These are phyloP conservation scores for Rhingia rostrata DNA, from an alignment of 2,888 invertebrate genomes.

Conservation along the genomic window DNA sequence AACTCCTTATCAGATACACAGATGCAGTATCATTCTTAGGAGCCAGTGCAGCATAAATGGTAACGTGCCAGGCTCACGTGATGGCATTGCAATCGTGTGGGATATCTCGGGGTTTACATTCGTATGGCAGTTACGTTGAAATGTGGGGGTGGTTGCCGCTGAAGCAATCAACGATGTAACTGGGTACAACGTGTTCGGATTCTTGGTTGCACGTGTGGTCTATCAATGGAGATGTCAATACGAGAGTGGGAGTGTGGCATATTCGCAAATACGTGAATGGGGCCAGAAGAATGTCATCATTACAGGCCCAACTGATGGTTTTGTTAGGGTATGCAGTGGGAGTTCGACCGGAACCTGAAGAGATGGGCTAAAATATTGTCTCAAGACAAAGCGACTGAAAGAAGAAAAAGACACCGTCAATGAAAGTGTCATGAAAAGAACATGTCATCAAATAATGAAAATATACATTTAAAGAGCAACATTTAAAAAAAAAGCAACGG, in stretches of 20 bases:
- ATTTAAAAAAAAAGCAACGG: constrained; percentile 80
- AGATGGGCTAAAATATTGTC: constrained; percentile 83
- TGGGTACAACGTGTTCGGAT: constrained; percentile 97
- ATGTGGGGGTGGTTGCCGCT: constrained; percentile 95
- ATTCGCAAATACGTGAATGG: constrained; percentile 98
- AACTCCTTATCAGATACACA: constrained; percentile 97
- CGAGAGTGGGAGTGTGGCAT: constrained; percentile 94
- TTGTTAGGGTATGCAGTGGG: constrained; percentile 89
- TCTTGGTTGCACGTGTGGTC: constrained; percentile 98
- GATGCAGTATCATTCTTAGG: constrained; percentile 98
- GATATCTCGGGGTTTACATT: constrained; percentile 96
- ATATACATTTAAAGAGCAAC: constrained; percentile 82
- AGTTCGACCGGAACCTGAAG: constrained; percentile 81
- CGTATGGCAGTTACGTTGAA: constrained; percentile 92
- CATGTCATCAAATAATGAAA: constrained; percentile 86
- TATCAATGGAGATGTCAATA: constrained; percentile 97
- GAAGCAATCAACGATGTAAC: constrained; percentile 98
- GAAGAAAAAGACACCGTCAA: constrained; percentile 77
- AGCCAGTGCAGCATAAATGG: constrained; percentile 97
- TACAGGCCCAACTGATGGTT: constrained; percentile 98
- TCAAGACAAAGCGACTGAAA: constrained; percentile 83
- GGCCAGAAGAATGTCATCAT: constrained; percentile 98
- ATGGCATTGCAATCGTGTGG: constrained; percentile 98
- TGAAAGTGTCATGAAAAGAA: constrained; percentile 83
- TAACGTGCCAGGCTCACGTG: constrained; percentile 97